Base-by-base conservation (phyloP, 2,888 invertebrate species). In the Drosophila mercatorum region DNA sequence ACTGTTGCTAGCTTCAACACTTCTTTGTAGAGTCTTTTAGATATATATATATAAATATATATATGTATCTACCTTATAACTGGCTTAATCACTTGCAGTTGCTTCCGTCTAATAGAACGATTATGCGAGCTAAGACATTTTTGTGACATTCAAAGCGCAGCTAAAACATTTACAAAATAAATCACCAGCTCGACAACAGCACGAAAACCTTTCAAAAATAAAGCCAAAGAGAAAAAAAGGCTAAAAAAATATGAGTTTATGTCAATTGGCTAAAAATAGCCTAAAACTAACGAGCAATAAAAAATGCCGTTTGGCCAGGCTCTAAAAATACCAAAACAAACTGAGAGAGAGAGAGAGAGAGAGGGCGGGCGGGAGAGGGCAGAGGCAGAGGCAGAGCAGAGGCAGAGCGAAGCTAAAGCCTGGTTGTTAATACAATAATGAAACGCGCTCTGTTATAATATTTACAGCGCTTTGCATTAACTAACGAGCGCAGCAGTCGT, bases 391-490 rank as follows among this genome's bases (percentile, higher is more conserved):
- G n/a, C n/a, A n/a, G n/a, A n/a, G n/a, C n/a, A n/a, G n/a, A n/a
- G 28, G 31, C 31, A 31, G 47, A 31, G 47, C 12, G 11, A 47
- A 11, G 14, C 12, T 46, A 47, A 28, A n/a, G 68, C 51, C 46
- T 49, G 41, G 55, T 68, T 69, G 80, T 75, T 88, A 88, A 80
- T 88, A 81, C 76, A 88, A 89, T 85, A 88, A 87, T 88, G 88
- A 77, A 88, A 88, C 72, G 79, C 77, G 80, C 75, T 76, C 79
- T 80, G 82, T 66, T 82, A 83, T 89, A 88, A 88, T 89, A 86
- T 89, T 88, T 88, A 88, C 88, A 88, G 84, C 88, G 55, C 77
- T 81, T 78, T 80, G 89, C 86, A 88, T 89, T 88, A 89, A 87
- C 88, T 89, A 88, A 86, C 88, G 88, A 88, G 89, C 88, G 75